These are phyloP conservation scores for Drosophila hydei DNA, from an alignment of 1,140 invertebrate genomes.

Conservation along the genomic window DNA sequence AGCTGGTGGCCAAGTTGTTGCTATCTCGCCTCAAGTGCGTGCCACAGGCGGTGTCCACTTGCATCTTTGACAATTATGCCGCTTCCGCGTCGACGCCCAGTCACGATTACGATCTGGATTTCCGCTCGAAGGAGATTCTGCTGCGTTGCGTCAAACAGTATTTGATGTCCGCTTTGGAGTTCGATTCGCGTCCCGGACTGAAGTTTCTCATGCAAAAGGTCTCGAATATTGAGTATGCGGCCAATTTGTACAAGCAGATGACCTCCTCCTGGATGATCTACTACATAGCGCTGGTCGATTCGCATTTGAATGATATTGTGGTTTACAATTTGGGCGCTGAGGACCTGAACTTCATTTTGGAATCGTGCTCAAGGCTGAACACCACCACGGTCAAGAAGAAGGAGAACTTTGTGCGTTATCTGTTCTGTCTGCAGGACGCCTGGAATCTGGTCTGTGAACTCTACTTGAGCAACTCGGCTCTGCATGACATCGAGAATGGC, in stretches of 20 bases:
- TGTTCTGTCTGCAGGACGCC: conserved; percentile 86
- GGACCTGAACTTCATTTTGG: conserved; percentile 88
- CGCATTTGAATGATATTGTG: conserved; percentile 88
- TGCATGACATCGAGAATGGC: conserved; percentile 85
- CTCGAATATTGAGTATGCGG: conserved; percentile 92
- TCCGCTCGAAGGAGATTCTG: conserved; percentile 85
- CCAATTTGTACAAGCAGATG: conserved; percentile 96
- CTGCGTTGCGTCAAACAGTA: conserved; percentile 92
- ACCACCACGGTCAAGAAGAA: conserved; percentile 85
- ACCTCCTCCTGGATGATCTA: conserved; percentile 95
- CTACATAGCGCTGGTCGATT: conserved; percentile 93
- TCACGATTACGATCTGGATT: conserved; percentile 85
- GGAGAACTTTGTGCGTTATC: conserved; percentile 85
- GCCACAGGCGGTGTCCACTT: conserved; percentile 80
- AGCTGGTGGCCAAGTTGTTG: conserved; percentile 94
- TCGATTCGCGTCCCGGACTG: conserved; percentile 94
- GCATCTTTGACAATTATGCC: conserved; percentile 82
- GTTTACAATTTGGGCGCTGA: conserved; percentile 87
- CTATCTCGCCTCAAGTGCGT: conserved; percentile 87
- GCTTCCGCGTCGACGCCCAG: conserved; percentile 84
- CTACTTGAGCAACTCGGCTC: conserved; percentile 84
- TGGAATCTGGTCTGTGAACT: conserved; percentile 86
- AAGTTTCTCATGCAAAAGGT: conserved; percentile 98
- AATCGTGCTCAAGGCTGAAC: conserved; percentile 85
- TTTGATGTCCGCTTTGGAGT: conserved; percentile 91